phyloP scores from a whole-genome alignment of 2,113 vertebrate species.

The Clarias magur region DNA sequence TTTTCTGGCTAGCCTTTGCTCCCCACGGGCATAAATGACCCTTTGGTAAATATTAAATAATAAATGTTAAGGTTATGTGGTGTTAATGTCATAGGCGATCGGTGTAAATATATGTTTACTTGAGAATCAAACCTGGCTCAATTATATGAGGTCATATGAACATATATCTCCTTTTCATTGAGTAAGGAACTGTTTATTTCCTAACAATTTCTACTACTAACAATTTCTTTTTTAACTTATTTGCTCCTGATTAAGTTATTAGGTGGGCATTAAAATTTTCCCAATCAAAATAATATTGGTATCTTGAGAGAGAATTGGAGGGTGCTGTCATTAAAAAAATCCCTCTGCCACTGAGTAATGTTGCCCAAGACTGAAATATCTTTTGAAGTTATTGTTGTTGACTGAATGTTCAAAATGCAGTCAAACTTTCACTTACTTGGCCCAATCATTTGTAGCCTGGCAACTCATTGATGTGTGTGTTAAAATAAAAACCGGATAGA shows the following conservation, averaged over 20 bases:
- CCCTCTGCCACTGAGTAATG: background rate
- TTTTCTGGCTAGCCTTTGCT: no score
- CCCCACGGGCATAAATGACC: no score
- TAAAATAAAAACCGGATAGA: conserved; percentile 5
- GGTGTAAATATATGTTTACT: background rate
- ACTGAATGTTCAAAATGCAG: background rate
- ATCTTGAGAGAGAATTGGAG: background rate
- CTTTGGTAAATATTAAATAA: no score
- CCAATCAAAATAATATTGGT: background rate
- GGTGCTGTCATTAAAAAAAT: background rate
- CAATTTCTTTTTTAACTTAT: background rate
- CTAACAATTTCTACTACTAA: background rate
- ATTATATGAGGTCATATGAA: background rate
- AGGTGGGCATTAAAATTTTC: background rate
- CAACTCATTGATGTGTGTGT: background rate
- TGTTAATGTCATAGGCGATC: no score
- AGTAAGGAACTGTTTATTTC: background rate
- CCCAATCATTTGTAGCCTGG: background rate
- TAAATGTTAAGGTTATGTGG: no score
- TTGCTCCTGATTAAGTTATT: background rate
- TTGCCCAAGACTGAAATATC: background rate
- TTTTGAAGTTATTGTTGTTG: background rate
- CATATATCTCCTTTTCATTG: background rate
- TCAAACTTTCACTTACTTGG: background rate
- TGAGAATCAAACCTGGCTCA: background rate